A percentile compares a stretch with the other conserved stretches of the same genome.
phyloP scores from a whole-genome alignment of 2,888 invertebrate species.

The Balanococcus diminutus region DNA sequence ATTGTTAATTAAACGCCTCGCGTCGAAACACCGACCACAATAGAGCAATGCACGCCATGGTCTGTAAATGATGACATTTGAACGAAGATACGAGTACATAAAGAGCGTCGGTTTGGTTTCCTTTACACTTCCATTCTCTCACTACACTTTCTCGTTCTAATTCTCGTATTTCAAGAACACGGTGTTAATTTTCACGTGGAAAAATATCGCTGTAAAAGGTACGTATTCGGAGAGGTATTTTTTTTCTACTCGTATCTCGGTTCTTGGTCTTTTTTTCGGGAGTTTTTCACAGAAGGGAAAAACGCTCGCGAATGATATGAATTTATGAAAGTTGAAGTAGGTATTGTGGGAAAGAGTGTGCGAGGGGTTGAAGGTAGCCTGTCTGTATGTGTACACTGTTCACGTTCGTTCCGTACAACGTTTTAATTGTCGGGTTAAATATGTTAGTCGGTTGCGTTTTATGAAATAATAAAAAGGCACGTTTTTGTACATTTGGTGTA shows the following conservation, averaged over 20 bases:
- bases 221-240: not conserved
- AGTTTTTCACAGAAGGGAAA: not conserved
- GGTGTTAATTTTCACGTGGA: not conserved
- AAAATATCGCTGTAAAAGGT: not conserved
- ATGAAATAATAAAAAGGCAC: conserved; percentile 50
- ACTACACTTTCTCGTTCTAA: not conserved
- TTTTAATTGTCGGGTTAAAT: conserved; percentile 51
- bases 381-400: not conserved
- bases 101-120: not conserved
- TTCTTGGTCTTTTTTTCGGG: not conserved
- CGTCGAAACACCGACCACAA: not conserved
- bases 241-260: not conserved
- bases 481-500: conserved; percentile 17
- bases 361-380: not conserved
- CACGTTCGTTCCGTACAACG: conserved; percentile 20
- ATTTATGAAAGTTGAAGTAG: not conserved
- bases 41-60: not conserved
- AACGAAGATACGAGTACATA: not conserved
- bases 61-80: not conserved
- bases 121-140: not conserved
- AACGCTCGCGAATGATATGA: not conserved
- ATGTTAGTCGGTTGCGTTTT: conserved; percentile 45
- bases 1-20: not conserved
- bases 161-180: not conserved
- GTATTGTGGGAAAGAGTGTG: not conserved